phyloP scores from a whole-genome alignment of 2,888 invertebrate species.

The Disparrhopalites patrizii region DNA sequence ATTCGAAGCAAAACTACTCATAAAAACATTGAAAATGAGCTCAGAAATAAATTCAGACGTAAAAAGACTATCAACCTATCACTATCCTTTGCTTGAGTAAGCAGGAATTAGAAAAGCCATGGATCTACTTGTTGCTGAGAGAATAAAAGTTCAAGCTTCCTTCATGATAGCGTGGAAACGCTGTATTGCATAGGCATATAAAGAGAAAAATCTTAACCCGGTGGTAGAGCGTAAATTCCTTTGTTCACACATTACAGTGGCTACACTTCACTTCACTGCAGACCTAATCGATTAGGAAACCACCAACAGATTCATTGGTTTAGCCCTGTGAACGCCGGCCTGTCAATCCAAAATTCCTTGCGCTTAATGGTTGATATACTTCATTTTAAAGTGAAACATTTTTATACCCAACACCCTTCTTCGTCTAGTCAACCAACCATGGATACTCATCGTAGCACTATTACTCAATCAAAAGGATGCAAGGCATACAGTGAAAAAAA shows the following conservation, averaged over 20 bases:
- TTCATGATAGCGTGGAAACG: no score
- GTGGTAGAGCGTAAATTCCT: constrained; percentile 31
- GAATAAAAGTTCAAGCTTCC: no score
- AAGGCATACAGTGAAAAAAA: no score
- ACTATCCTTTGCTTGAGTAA: no score
- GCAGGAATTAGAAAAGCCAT: no score
- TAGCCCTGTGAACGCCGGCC: constrained; percentile 10
- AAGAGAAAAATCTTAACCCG: constrained; percentile 12
- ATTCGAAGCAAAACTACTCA: no score
- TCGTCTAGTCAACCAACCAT: constrained; percentile 40
- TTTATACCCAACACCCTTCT: constrained; percentile 11
- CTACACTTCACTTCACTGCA: constrained; percentile 30
- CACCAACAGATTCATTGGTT: constrained; percentile 35
- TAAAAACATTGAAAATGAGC: no score
- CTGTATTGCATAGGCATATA: not conserved
- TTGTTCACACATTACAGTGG: constrained; percentile 26
- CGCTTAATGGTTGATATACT: constrained; percentile 12
- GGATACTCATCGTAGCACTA: constrained; percentile 37
- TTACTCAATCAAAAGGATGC: constrained; percentile 25
- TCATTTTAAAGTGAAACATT: not conserved
- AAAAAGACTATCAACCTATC: no score
- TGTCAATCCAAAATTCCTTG: constrained; percentile 8
- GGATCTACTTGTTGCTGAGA: no score
- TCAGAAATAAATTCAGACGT: no score
- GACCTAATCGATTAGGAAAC: constrained; percentile 46